Evolutionary conservation across 2,888 invertebrate species (phyloP).

Genomic region (Acanthosepion lycidas): DNA sequence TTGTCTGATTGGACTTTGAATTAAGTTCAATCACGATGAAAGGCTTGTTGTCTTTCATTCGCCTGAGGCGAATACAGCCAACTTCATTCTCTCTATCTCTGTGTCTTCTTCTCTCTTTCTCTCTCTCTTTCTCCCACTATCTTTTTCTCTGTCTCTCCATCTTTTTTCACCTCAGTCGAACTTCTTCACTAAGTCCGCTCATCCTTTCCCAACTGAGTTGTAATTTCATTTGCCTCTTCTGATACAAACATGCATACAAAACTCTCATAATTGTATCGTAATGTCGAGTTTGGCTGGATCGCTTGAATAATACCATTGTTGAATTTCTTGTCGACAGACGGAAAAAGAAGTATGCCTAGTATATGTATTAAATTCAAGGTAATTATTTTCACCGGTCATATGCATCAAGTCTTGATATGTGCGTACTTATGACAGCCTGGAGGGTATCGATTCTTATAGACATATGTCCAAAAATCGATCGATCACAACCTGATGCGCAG

Average conservation of each 20-base stretch:
- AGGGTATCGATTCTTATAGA: not conserved
- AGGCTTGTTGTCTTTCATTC: not conserved
- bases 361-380: not conserved
- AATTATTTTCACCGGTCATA: not conserved
- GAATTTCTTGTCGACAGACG: not conserved
- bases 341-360: not conserved
- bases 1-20: not conserved
- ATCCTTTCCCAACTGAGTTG: not conserved
- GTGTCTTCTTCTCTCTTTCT: too few relatives aligned
- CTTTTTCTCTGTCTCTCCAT: too few relatives aligned
- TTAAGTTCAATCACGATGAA: not conserved
- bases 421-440: not conserved
- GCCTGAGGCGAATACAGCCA: not conserved
- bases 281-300: not conserved
- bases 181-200: not conserved
- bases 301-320: not conserved
- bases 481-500: not conserved
- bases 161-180: not conserved
- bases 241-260: not conserved
- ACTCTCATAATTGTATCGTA: not conserved
- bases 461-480: not conserved
- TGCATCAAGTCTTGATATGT: not conserved
- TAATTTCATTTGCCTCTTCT: not conserved
- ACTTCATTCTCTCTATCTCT: not conserved
- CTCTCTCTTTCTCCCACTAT: too few relatives aligned